Percentiles rank a stretch among this genome's conserved stretches.
These are phyloP conservation scores for Euproctis similis DNA, from an alignment of 2,888 invertebrate species.

Conservation along the genomic window DNA sequence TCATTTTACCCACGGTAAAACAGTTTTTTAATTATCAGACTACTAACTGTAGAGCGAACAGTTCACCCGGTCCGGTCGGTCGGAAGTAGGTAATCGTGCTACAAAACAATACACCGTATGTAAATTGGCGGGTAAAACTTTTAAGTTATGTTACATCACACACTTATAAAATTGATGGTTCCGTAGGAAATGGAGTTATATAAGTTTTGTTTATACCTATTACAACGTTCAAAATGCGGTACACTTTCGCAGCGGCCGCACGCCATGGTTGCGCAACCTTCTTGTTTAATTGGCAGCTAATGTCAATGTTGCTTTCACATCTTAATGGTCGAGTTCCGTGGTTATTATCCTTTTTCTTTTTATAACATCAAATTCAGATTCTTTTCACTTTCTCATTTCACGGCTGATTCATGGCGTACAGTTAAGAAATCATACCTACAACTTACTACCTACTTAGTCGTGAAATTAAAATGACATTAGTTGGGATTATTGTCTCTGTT, in stretches of 20 bases:
- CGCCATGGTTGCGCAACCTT: constrained; percentile 46
- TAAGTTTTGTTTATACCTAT: constrained; percentile 65
- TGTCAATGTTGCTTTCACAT: constrained; percentile 72
- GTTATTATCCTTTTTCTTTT: constrained; percentile 45
- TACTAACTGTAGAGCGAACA: too few species aligned
- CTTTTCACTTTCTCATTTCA: constrained; percentile 41
- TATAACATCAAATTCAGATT: constrained; percentile 31
- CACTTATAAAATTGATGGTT: constrained; percentile 21
- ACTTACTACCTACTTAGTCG: too few species aligned
- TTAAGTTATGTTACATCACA: constrained; percentile 26
- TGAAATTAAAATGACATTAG: too few species aligned
- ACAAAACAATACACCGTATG: constrained; percentile 15
- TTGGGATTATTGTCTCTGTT: too few species aligned
- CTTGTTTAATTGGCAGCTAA: constrained; percentile 57
- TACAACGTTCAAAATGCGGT: constrained; percentile 31
- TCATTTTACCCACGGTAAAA: too few species aligned
- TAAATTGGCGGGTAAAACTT: constrained; percentile 11
- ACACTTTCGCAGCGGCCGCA: constrained; percentile 50
- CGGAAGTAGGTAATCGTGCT: constrained; percentile 33
- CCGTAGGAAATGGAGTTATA: constrained; percentile 52
- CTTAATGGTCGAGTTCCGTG: constrained; percentile 42
- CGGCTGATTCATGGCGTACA: constrained; percentile 8
- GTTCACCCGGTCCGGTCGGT: constrained; percentile 19
- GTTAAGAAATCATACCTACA: too few species aligned
- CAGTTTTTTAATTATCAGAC: too few species aligned